Conservation (phyloP, 2,888 invertebrate species). For the Tenthredo mesomela region DNA sequence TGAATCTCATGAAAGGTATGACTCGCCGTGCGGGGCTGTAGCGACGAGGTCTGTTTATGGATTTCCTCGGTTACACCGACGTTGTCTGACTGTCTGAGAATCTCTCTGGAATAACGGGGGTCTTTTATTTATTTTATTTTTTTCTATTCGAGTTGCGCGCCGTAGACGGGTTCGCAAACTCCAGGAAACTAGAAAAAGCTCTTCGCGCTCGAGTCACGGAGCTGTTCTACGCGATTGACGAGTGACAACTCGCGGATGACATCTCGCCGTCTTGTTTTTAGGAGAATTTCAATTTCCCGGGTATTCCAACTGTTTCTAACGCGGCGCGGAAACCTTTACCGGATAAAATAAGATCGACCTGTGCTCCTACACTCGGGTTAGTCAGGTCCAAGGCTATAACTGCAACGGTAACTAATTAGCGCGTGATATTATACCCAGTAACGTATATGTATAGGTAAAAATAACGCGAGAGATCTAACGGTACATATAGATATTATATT, state of each 20-base stretch:
- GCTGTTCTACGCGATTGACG: conserved; percentile 38
- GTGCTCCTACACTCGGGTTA: background rate
- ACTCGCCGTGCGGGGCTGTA: conserved; percentile 22
- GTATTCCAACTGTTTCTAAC: conserved; percentile 21
- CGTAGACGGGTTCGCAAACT: conserved; percentile 49
- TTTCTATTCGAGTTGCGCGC: conserved; percentile 40
- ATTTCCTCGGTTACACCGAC: conserved; percentile 54
- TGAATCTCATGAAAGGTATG: conserved; percentile 41
- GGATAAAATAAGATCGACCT: background rate
- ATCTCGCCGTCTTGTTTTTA: conserved; percentile 33
- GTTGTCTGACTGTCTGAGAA: conserved; percentile 58
- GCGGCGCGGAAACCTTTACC: background rate
- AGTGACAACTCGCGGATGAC: conserved; percentile 46
- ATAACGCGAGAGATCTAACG: conserved; percentile 9
- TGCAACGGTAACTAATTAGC: conserved; percentile 37
- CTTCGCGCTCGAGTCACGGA: background rate
- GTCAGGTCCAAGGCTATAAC: conserved; percentile 8
- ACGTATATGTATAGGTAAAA: background rate
- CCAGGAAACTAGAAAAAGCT: conserved; percentile 51
- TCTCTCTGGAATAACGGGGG: conserved; percentile 62
- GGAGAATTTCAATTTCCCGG: conserved; percentile 8
- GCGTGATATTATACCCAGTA: background rate
- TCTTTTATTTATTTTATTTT: conserved; percentile 53
- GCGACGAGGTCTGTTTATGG: conserved; percentile 54
- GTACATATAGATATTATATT: background rate